Evolutionary conservation across 1,140 invertebrate genomes (phyloP).

Genomic region (Cydia pomonella): DNA sequence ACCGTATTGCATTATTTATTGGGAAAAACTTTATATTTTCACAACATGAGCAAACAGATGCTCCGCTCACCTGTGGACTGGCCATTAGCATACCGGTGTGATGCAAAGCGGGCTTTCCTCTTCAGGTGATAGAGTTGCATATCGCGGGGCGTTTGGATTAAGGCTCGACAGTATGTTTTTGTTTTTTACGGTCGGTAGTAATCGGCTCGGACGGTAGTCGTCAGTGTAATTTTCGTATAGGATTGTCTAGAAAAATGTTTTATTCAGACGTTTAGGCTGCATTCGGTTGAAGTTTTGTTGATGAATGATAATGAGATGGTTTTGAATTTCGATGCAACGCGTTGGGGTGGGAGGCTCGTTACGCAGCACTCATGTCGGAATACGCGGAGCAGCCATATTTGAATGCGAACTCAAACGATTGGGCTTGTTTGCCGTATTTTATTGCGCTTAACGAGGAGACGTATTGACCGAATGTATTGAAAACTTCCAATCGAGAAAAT

Average conservation of each 20-base stretch:
- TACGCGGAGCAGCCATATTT: slow-evolving; percentile 18
- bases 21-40: slow-evolving; percentile 63
- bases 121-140: slow-evolving; percentile 35
- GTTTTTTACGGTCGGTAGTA: slow-evolving; percentile 52
- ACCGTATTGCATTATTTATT: slow-evolving; percentile 68
- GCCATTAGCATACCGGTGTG: slow-evolving; percentile 43
- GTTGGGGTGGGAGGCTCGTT: neutral
- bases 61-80: slow-evolving; percentile 53
- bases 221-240: slow-evolving; percentile 48
- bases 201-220: slow-evolving; percentile 43
- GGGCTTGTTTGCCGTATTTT: slow-evolving; percentile 24
- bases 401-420: slow-evolving; percentile 2
- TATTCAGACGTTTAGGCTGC: slow-evolving; percentile 47
- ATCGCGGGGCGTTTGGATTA: slow-evolving; percentile 37
- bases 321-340: slow-evolving; percentile 18
- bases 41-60: slow-evolving; percentile 55
- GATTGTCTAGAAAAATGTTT: slow-evolving; percentile 47
- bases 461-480: slow-evolving; percentile 3
- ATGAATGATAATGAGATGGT: slow-evolving; percentile 42
- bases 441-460: slow-evolving; percentile 2
- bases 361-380: neutral
- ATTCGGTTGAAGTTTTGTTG: slow-evolving; percentile 43
- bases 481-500: neutral
- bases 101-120: slow-evolving; percentile 44
- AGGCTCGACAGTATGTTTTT: slow-evolving; percentile 40